Conservation (phyloP, 1,140 invertebrate genomes). For the Calosoma granatense region DNA sequence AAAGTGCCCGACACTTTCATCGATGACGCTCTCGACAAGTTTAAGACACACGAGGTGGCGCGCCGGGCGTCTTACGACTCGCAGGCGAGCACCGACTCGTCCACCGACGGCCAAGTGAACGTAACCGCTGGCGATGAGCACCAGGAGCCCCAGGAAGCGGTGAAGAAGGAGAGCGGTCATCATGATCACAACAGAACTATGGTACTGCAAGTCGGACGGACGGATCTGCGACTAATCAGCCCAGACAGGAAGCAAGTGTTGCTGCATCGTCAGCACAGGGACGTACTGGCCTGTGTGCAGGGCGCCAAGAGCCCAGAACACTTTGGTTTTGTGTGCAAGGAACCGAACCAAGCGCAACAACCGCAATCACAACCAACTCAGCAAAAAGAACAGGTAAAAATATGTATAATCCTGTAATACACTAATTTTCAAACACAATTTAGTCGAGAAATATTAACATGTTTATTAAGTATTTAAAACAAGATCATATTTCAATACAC, state of each 20-base stretch:
- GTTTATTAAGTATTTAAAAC: too few relatives aligned
- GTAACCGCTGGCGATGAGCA: constrained; percentile 4
- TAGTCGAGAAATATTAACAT: too few relatives aligned
- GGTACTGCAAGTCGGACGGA: constrained; percentile 81
- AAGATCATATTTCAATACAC: too few relatives aligned
- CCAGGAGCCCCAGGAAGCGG: constrained; percentile 14
- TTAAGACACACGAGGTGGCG: constrained; percentile 60
- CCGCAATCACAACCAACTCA: constrained; percentile 16
- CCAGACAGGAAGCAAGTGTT: constrained; percentile 84
- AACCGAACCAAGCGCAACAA: constrained; percentile 39
- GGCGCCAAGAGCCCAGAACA: constrained; percentile 72
- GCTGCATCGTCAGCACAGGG: constrained; percentile 74
- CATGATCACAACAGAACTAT: constrained; percentile 80
- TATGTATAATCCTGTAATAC: too few relatives aligned
- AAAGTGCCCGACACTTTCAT: constrained; percentile 82
- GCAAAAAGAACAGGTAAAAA: too few relatives aligned
- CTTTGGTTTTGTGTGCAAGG: constrained; percentile 87
- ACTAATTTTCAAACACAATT: too few relatives aligned
- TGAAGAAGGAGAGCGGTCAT: constrained; percentile 12
- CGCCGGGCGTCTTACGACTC: neutral
- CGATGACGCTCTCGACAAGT: constrained; percentile 79
- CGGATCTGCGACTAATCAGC: constrained; percentile 81
- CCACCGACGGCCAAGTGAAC: constrained; percentile 8
- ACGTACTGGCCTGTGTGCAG: constrained; percentile 82
- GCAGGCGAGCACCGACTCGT: neutral